phyloP scores from a whole-genome alignment of 2,888 invertebrate genomes.

The Bombyx huttoni region DNA sequence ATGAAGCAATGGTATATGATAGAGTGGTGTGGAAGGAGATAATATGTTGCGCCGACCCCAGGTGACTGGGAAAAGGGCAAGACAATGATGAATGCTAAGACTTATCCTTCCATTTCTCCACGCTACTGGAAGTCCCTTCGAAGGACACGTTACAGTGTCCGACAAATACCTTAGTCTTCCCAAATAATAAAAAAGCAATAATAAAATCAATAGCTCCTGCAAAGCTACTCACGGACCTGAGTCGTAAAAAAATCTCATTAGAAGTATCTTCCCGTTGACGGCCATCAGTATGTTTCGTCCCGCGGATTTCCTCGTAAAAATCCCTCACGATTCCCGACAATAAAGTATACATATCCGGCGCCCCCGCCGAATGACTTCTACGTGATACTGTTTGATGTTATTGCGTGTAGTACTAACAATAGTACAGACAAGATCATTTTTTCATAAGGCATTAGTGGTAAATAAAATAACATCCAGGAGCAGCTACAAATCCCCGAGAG shows the following conservation, averaged over 20 bases:
- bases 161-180: background rate
- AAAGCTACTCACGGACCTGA: background rate
- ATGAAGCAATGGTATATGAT: too few relatives aligned
- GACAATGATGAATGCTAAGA: too few relatives aligned
- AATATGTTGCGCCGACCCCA: too few relatives aligned
- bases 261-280: background rate
- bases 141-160: background rate
- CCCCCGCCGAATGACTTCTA: constrained; percentile 43
- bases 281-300: constrained; percentile 5
- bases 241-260: background rate
- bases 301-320: constrained; percentile 50
- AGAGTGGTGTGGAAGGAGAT: too few relatives aligned
- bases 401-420: constrained; percentile 10
- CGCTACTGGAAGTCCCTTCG: too few relatives aligned
- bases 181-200: constrained; percentile 2
- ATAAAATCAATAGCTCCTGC: background rate
- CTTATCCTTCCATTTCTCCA: too few relatives aligned
- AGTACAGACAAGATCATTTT: constrained; percentile 6
- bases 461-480: background rate
- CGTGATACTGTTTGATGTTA: constrained; percentile 40
- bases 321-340: constrained; percentile 40
- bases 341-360: constrained; percentile 41
- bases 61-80: too few relatives aligned
- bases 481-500: background rate
- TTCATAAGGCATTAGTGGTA: background rate